Evolutionary conservation across 2,113 vertebrate genomes (phyloP), one percentile per base, ranked within the genome.

Genomic region (Marcusenius ussheri): DNA sequence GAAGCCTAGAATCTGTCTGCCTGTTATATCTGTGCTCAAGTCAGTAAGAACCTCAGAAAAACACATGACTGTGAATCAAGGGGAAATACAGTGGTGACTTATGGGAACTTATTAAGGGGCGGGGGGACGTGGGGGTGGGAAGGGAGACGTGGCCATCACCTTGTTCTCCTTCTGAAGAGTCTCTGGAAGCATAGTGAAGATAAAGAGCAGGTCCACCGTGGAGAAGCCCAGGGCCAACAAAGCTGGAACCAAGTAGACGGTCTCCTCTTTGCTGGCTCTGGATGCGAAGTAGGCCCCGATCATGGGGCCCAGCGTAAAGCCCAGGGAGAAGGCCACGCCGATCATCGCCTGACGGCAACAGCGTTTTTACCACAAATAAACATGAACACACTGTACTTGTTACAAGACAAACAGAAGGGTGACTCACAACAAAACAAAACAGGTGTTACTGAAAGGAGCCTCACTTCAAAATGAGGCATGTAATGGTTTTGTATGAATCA

Each of bases 291-390:
- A 97, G 42, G 98, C 98, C 0, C 98, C 98, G 0, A 99, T 96
- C 96, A 99, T 94, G 11, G 98, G 98, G 6, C 98, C 98, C 87
- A 99, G 50, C 0, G 98, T 99, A 93, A 99, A 99, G 88, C 98
- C 98, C 94, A 99, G 90, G 1, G 98, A 99, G 93, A 99, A 99
- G 62, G 98, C 97, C 49, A 98, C 93, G 0, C 98, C 98, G 3
- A 99, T 97, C 96, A 98, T 97, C 1, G 98, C 98, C 98, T 99
- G 93, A 24, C 83, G 83, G 83, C 10, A 92, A 0, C 19, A 66
- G 0, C 17, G n/a, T 50, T 46, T 49, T 35, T 15, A 74, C 85
- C 46, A 35, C 47, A 15, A 35, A 24, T 17, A n/a, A 47, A 2
- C n/a, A 24, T 13, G 42, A 66, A 19, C 17, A 66, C 42, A 19